Conservation (phyloP, 2,888 invertebrate genomes). For the Volucella inanis region DNA sequence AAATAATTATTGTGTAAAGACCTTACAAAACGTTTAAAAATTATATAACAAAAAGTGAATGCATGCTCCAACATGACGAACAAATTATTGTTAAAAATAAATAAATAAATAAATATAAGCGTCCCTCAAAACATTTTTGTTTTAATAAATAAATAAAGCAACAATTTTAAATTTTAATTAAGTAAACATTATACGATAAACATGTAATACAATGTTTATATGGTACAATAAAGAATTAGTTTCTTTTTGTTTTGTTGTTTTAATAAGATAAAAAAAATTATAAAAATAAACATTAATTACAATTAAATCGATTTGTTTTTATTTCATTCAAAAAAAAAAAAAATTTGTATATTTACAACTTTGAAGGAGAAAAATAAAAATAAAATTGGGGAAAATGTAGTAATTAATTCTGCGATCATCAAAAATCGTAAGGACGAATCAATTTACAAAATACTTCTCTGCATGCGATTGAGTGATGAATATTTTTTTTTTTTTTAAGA, state of each 20-base stretch:
- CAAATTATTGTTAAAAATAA: constrained; percentile 23
- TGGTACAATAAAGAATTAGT: too few species aligned
- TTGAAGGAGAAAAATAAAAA: constrained; percentile 44
- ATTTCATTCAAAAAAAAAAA: constrained; percentile 26
- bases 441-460: constrained; percentile 68
- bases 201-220: neutral
- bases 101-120: constrained; percentile 8
- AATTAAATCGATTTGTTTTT: constrained; percentile 29
- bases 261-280: constrained; percentile 18
- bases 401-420: constrained; percentile 19
- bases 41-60: constrained; percentile 25
- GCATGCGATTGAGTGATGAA: constrained; percentile 65
- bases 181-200: constrained; percentile 9
- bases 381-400: constrained; percentile 20
- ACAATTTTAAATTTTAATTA: neutral
- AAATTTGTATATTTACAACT: constrained; percentile 52
- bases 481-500: constrained; percentile 47
- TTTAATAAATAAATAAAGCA: constrained; percentile 5
- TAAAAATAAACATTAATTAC: constrained; percentile 17
- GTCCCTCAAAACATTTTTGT: neutral
- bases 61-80: constrained; percentile 35
- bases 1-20: neutral
- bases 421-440: constrained; percentile 32
- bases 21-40: neutral
- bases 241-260: neutral